Percentiles rank a stretch among this genome's conserved stretches.
Conservation (phyloP, 2,113 vertebrate species). For the Entelurus aequoreus region DNA sequence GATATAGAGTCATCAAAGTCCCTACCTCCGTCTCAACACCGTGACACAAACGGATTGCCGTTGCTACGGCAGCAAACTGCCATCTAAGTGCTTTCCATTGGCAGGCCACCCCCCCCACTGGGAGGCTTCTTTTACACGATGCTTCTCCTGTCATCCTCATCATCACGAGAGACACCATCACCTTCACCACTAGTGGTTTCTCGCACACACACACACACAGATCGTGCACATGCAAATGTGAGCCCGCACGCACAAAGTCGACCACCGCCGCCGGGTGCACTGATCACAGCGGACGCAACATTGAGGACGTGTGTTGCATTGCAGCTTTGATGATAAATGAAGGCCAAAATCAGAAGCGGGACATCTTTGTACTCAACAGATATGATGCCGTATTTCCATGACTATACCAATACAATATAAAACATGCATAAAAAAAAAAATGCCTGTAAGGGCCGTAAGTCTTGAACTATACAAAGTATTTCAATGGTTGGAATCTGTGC, state of each 20-base stretch:
- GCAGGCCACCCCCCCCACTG: conserved; percentile 21
- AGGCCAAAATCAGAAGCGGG: conserved; percentile 14
- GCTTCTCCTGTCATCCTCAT: conserved; percentile 55
- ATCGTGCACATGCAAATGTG: neutral
- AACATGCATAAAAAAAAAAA: no score
- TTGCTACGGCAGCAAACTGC: conserved; percentile 62
- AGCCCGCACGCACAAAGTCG: neutral
- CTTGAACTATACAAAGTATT: no score
- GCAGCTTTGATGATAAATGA: conserved; percentile 42
- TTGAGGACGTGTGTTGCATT: conserved; percentile 15
- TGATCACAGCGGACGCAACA: conserved; percentile 39
- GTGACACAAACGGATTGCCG: conserved; percentile 35
- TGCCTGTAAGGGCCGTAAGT: no score
- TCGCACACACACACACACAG: neutral
- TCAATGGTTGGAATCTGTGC: no score
- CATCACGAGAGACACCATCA: conserved; percentile 36
- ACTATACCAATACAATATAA: no score
- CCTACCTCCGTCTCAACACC: conserved; percentile 42
- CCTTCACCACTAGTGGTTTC: conserved; percentile 14
- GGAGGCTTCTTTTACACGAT: conserved; percentile 52
- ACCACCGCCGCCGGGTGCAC: conserved; percentile 30
- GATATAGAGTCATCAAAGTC: conserved; percentile 54
- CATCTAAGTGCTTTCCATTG: conserved; percentile 57
- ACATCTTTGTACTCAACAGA: conserved; percentile 20
- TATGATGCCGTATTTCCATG: no score